Percentiles rank a stretch among this genome's conserved stretches.
These are phyloP conservation scores for Poeciliopsis infans DNA, from an alignment of 2,797 vertebrate genomes.

Conservation along the genomic window DNA sequence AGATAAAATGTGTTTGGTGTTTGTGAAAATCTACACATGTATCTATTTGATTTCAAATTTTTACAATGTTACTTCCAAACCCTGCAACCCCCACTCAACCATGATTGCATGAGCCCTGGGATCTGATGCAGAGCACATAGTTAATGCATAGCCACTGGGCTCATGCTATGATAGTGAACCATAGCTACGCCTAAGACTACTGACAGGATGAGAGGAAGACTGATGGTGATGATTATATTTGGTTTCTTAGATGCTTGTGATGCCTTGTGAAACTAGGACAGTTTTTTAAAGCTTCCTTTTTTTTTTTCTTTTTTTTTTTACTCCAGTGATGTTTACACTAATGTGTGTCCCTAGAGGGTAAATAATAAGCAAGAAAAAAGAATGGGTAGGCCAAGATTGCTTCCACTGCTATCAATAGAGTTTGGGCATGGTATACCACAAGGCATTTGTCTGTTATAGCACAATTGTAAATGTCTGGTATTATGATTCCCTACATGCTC, in stretches of 20 bases:
- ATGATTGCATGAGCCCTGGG: slow-evolving; percentile 40
- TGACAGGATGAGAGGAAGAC: slow-evolving; percentile 48
- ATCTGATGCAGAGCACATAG: slow-evolving; percentile 44
- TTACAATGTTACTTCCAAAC: slow-evolving; percentile 49
- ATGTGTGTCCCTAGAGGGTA: slow-evolving; percentile 86
- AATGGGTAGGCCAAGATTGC: slow-evolving; percentile 81
- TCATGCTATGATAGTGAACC: slow-evolving; percentile 44
- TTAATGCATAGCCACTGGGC: slow-evolving; percentile 59
- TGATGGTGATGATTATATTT: slow-evolving; percentile 64
- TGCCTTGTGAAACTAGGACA: slow-evolving; percentile 77
- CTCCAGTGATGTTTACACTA: slow-evolving; percentile 88
- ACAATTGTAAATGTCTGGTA: slow-evolving; percentile 35
- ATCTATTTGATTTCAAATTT: slow-evolving; percentile 36
- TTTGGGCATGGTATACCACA: slow-evolving; percentile 83
- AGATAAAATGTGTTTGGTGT: background rate
- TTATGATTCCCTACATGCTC: slow-evolving; percentile 31
- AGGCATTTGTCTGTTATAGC: slow-evolving; percentile 79
- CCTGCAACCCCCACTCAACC: slow-evolving; percentile 43
- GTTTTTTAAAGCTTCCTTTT: slow-evolving; percentile 55
- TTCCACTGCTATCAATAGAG: slow-evolving; percentile 86
- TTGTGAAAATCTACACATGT: background rate
- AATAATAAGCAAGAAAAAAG: slow-evolving; percentile 64
- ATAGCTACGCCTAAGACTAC: slow-evolving; percentile 48
- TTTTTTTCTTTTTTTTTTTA: slow-evolving; percentile 59
- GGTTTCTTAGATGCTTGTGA: slow-evolving; percentile 72